These are phyloP conservation scores for Brachionus paranguensis DNA, from an alignment of 1,140 invertebrate genomes.

Conservation along the genomic window DNA sequence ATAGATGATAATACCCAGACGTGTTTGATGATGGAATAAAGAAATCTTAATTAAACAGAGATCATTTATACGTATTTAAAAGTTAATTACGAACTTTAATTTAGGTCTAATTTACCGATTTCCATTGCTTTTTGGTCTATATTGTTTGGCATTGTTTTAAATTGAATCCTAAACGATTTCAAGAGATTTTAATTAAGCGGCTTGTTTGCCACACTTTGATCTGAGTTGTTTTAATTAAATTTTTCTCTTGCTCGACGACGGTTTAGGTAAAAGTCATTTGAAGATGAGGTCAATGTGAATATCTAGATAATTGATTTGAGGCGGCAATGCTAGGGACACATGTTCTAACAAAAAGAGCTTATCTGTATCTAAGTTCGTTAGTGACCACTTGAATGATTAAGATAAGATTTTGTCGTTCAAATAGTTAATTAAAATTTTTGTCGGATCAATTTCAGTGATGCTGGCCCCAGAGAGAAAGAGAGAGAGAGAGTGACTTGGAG, in stretches of 20 bases:
- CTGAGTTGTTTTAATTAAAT: constrained; percentile 12
- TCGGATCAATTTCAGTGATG: constrained; percentile 4
- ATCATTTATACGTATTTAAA: constrained; percentile 29
- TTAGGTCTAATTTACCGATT: constrained; percentile 10
- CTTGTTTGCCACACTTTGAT: not conserved
- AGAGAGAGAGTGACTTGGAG: not conserved
- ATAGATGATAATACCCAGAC: constrained; percentile 23
- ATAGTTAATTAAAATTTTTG: not conserved
- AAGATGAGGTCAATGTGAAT: not conserved
- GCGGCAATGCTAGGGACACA: not conserved
- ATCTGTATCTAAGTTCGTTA: constrained; percentile 6
- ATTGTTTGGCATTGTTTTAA: constrained; percentile 6
- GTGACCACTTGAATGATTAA: constrained; percentile 10
- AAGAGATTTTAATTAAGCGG: constrained; percentile 9
- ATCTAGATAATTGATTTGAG: not conserved
- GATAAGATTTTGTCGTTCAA: constrained; percentile 7
- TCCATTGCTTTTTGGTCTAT: not conserved
- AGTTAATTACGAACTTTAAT: constrained; percentile 13
- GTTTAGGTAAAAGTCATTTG: constrained; percentile 26
- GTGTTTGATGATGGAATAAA: not conserved
- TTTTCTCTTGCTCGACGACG: not conserved
- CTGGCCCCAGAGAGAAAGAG: too few relatives aligned
- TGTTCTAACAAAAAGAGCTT: not conserved
- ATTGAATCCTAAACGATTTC: constrained; percentile 6
- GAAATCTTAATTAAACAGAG: constrained; percentile 30